A percentile compares a stretch with the other conserved stretches of the same genome.
phyloP scores from a whole-genome alignment of 2,113 vertebrate genomes.

The Hippocampus barbouri region DNA sequence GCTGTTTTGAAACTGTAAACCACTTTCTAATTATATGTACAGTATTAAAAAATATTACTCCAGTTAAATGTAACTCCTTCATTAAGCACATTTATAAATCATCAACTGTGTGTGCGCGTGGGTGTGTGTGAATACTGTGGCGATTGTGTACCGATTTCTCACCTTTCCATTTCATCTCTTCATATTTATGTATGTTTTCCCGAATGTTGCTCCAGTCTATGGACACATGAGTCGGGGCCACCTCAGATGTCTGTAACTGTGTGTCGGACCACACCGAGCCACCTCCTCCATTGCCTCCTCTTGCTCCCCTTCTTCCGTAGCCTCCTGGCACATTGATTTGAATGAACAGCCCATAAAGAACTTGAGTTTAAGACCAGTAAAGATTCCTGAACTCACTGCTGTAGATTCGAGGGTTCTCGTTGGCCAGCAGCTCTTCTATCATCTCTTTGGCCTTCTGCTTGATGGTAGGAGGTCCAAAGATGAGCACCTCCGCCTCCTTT shows the following conservation, averaged over 20 bases:
- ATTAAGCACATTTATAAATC: too few relatives aligned
- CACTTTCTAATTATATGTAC: too few relatives aligned
- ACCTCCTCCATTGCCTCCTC: background rate
- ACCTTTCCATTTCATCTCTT: constrained; percentile 90
- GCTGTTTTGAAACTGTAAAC: too few relatives aligned
- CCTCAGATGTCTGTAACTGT: constrained; percentile 24
- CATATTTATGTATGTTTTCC: constrained; percentile 81
- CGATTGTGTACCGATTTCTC: background rate
- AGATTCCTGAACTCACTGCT: constrained; percentile 21
- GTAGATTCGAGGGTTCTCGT: constrained; percentile 7
- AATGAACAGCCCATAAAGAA: background rate
- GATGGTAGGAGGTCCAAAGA: constrained; percentile 76
- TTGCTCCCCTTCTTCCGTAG: background rate
- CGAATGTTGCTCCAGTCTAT: constrained; percentile 84
- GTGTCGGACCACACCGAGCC: constrained; percentile 56
- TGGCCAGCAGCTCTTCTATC: constrained; percentile 76
- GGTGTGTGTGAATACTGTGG: background rate
- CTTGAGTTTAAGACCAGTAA: background rate
- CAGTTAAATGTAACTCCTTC: too few relatives aligned
- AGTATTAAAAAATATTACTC: too few relatives aligned
- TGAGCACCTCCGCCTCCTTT: constrained; percentile 76
- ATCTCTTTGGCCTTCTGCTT: constrained; percentile 83
- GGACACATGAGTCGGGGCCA: background rate
- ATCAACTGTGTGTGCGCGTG: background rate
- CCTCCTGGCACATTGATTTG: background rate